phyloP scores from a whole-genome alignment of 2,888 invertebrate species.

The Mythimna impura region DNA sequence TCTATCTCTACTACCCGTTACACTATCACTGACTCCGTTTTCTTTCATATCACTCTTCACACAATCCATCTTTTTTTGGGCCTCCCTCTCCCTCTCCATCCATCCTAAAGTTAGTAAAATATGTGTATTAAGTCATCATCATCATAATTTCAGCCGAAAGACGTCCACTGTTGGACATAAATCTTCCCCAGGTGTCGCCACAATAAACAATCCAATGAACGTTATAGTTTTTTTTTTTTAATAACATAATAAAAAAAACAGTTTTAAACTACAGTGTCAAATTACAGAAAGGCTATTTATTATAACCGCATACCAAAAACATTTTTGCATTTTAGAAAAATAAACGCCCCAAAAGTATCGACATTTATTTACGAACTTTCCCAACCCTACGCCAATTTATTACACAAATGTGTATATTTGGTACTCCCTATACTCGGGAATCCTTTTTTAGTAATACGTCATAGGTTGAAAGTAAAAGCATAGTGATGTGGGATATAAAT shows the following conservation, averaged over 20 bases:
- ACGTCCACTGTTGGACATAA: too few species aligned
- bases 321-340: not conserved
- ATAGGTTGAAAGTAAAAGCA: conserved; percentile 74
- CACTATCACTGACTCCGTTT: too few species aligned
- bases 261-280: not conserved
- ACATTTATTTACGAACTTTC: conserved; percentile 26
- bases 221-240: not conserved
- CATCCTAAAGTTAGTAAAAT: not conserved
- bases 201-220: too few species aligned
- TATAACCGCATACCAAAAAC: not conserved
- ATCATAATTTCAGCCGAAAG: too few species aligned
- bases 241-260: too few species aligned
- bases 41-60: too few species aligned
- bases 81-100: too few species aligned
- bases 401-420: conserved; percentile 72
- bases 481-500: conserved; percentile 66
- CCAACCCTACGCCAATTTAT: conserved; percentile 70
- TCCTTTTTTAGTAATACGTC: conserved; percentile 69
- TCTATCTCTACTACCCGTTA: too few species aligned
- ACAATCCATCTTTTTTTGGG: too few species aligned
- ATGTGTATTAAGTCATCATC: too few species aligned
- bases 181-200: too few species aligned
- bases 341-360: conserved; percentile 34
- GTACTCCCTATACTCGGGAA: conserved; percentile 58
- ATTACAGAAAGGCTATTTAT: not conserved